These are phyloP conservation scores for Castor canadensis DNA, from an alignment of 2,113 vertebrate species.

Conservation along the genomic window DNA sequence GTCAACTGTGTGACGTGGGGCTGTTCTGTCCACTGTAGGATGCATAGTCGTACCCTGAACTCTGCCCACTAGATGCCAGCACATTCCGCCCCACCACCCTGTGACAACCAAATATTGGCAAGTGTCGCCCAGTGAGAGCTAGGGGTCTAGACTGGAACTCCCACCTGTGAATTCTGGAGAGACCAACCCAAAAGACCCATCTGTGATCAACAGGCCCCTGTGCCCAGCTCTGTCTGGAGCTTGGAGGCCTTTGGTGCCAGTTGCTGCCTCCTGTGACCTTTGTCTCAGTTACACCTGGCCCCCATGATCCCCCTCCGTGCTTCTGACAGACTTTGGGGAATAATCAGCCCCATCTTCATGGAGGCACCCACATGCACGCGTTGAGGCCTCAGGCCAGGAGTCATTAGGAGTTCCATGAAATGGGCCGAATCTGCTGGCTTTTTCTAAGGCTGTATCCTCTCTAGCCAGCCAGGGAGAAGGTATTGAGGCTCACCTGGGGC, in stretches of 20 bases:
- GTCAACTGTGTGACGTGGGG: rapidly evolving
- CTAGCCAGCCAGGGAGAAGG: rapidly evolving
- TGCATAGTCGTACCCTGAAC: rapidly evolving
- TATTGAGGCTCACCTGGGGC: background rate
- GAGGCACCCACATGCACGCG: background rate
- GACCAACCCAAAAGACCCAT: rapidly evolving
- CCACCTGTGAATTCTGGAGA: rapidly evolving
- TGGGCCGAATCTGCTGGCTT: background rate
- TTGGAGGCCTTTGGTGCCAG: background rate
- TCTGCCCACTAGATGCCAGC: rapidly evolving
- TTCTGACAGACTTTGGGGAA: background rate
- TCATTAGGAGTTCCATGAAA: background rate
- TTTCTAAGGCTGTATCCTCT: too few species aligned
- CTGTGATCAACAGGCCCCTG: too few species aligned
- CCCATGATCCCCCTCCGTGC: rapidly evolving
- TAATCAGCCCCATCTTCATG: rapidly evolving
- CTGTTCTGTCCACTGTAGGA: rapidly evolving
- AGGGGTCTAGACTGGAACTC: rapidly evolving
- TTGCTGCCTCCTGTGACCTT: background rate
- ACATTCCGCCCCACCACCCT: too few species aligned
- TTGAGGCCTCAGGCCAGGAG: background rate
- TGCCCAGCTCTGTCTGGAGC: background rate
- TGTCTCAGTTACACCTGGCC: background rate
- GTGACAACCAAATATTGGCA: background rate
- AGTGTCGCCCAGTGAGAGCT: background rate